A percentile compares a stretch with the other conserved stretches of the same genome.
Evolutionary conservation across 2,888 invertebrate species (phyloP).

Genomic region (Trichopria drosophilae): DNA sequence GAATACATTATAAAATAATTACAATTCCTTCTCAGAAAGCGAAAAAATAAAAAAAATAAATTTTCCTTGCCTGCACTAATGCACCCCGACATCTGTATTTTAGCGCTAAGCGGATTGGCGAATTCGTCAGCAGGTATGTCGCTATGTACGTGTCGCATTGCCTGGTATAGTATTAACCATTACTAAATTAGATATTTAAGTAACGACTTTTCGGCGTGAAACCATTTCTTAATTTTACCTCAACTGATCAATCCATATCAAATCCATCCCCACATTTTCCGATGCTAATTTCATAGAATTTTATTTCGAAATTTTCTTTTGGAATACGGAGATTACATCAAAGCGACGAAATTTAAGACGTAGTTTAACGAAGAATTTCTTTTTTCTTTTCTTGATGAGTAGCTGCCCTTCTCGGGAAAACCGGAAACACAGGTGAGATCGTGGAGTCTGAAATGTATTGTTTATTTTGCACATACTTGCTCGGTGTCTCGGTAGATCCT

Average conservation of each 20-base stretch:
- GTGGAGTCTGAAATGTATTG: no score
- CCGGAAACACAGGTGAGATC: constrained; percentile 58
- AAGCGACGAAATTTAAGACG: not conserved
- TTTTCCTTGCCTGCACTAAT: constrained; percentile 22
- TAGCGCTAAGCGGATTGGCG: constrained; percentile 61
- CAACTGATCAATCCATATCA: no score
- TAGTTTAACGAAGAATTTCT: constrained; percentile 26
- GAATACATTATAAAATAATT: no score
- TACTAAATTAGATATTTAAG: constrained; percentile 54
- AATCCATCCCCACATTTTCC: no score
- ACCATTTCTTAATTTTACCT: no score
- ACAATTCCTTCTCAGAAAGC: no score
- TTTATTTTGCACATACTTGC: no score
- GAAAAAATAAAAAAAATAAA: constrained; percentile 5
- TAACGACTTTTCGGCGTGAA: no score
- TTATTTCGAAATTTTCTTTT: no score
- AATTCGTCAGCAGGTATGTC: constrained; percentile 61
- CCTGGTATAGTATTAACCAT: constrained; percentile 59
- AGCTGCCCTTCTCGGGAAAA: constrained; percentile 58
- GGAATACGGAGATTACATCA: no score
- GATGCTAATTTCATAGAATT: no score
- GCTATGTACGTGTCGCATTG: constrained; percentile 60
- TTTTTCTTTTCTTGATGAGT: constrained; percentile 36
- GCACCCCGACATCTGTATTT: constrained; percentile 50
- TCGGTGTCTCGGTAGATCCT: no score